Evolutionary conservation across 2,113 vertebrate species (phyloP).

Genomic region (Rhinolophus ferrumequinum): DNA sequence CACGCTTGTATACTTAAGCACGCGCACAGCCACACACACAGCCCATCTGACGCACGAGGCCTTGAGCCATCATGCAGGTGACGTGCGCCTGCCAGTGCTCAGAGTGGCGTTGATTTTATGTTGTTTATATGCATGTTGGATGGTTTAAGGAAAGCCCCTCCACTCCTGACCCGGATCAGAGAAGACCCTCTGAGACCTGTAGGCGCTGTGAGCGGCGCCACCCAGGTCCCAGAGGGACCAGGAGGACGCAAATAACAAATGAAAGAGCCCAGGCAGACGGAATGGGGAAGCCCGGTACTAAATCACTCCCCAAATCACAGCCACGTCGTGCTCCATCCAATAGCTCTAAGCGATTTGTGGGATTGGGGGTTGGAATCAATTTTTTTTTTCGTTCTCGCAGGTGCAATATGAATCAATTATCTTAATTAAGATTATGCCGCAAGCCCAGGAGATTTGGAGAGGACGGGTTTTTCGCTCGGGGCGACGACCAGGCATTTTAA

Average conservation of each 20-base stretch:
- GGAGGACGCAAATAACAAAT: slow-evolving; percentile 67
- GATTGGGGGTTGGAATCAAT: slow-evolving; percentile 82
- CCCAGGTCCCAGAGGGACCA: neutral
- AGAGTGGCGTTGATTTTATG: neutral
- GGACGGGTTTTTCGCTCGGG: slow-evolving; percentile 83
- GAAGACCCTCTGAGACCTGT: neutral
- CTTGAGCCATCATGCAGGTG: neutral
- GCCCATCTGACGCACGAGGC: neutral
- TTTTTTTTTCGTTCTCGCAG: slow-evolving; percentile 86
- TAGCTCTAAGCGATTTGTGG: slow-evolving; percentile 86
- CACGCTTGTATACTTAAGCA: neutral
- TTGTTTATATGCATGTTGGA: neutral
- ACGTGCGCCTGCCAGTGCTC: neutral
- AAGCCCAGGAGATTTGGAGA: slow-evolving; percentile 87
- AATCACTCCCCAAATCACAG: slow-evolving; percentile 86
- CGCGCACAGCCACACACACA: neutral
- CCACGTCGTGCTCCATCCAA: slow-evolving; percentile 78
- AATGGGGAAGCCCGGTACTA: slow-evolving; percentile 71
- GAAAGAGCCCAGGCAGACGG: slow-evolving; percentile 48
- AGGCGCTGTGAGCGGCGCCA: neutral
- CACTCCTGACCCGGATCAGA: neutral
- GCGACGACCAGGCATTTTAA: slow-evolving; percentile 83
- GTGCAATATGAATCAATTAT: slow-evolving; percentile 94
- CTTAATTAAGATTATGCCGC: slow-evolving; percentile 91
- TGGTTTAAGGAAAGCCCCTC: slow-evolving; percentile 21